Conservation (phyloP, 2,797 vertebrate genomes). For the Melanotaenia pygmaea region DNA sequence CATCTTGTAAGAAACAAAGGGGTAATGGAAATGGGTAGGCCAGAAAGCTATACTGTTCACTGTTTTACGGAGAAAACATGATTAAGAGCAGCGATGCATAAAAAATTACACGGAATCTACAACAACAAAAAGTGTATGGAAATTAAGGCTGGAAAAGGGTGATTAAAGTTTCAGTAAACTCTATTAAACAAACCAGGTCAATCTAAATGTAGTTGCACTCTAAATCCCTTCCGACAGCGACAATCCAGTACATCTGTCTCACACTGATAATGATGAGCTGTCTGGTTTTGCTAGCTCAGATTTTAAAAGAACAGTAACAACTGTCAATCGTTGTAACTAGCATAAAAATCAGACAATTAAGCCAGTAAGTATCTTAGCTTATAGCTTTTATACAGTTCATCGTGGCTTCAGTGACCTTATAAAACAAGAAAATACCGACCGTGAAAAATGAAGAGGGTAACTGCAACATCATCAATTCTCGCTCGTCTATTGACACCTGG, state of each 20-base stretch:
- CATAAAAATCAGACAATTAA: neutral
- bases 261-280: conserved; percentile 1
- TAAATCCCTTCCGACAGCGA: conserved; percentile 8
- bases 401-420: neutral
- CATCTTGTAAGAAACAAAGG: neutral
- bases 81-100: conserved; percentile 22
- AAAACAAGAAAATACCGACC: neutral
- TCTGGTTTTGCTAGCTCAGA: conserved; percentile 17
- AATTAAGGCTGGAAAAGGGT: conserved; percentile 27
- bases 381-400: neutral
- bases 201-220: neutral
- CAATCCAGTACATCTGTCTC: neutral
- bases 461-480: conserved; percentile 16
- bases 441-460: neutral
- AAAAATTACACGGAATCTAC: conserved; percentile 53
- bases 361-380: neutral
- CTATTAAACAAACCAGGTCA: neutral
- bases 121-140: conserved; percentile 40
- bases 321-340: neutral
- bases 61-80: neutral
- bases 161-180: conserved; percentile 21
- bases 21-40: neutral
- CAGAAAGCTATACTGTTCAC: neutral
- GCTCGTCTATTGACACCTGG: conserved; percentile 20
- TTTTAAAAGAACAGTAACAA: conserved; percentile 18